Base-by-base conservation (phyloP, 1,140 invertebrate species). In the Arctopsyche grandis region DNA sequence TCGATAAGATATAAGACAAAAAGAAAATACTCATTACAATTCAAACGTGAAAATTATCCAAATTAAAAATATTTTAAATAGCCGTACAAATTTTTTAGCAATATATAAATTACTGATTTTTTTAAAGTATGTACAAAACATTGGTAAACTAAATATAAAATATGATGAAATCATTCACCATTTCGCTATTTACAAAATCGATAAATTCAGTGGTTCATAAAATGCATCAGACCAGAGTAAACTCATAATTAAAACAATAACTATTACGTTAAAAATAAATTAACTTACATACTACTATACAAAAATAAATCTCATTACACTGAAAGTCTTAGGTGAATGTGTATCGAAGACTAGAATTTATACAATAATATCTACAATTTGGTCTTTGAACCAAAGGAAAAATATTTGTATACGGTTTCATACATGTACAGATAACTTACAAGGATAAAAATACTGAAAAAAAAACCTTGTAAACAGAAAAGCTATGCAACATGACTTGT, bases 301-400 rank as follows among this genome's bases (percentile, higher is more conserved):
- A 66, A 66, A 66, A 66, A 66, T 66, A 66, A 66, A 66, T 26
- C 26, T 22, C 26, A 52, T 66, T 10, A 66, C 10, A 26, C 22
- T 38, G 24, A 26, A 66, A 26, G 63, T 66, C 63, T 66, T 66
- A 66, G 63, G 63, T 26, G 63, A 66, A 66, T 10, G 4, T 29
- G 24, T 26, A 66, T 24, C 12, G 24, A 66, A 66, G 63, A 66
- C 63, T 66, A 66, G 63, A 66, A 52, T 52, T 52, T 52, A 16
- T 52, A 52, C 48, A 52, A 52, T 14, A 14, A 52, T n/a, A n/a
- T 14, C 12, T 52, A 52, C 10, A 52, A 12, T 12, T 52, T 52
- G 48, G 16, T 52, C 3, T 52, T 52, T 16, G 48, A 16, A 52
- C 10, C 10, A 52, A 52, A 52, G 3, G 3, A 38, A 38, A 38